Evolutionary conservation across 2,797 vertebrate species (phyloP).

Genomic region (Sphaeramia orbicularis): DNA sequence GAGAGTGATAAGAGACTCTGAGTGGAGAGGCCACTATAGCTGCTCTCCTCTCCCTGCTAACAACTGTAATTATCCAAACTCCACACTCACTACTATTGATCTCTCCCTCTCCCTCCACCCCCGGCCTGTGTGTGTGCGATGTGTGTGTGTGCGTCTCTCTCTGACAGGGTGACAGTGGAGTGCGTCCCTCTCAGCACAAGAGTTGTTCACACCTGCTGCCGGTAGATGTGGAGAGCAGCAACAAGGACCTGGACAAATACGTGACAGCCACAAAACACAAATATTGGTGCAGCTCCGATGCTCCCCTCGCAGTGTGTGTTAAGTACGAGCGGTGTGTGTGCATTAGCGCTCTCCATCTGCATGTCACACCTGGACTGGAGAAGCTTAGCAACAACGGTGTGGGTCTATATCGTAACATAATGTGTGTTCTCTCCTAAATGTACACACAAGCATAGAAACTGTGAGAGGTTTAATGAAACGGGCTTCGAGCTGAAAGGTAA

Average conservation of each 20-base stretch:
- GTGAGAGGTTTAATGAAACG: no score
- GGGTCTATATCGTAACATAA: no score
- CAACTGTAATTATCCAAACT: constrained; percentile 97
- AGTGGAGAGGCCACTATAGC: constrained; percentile 89
- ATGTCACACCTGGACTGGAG: constrained; percentile 62
- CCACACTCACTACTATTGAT: constrained; percentile 96
- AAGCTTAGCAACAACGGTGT: constrained; percentile 15
- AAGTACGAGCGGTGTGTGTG: constrained; percentile 14
- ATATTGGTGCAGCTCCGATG: constrained; percentile 82
- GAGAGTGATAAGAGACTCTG: constrained; percentile 90
- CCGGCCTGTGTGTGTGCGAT: constrained; percentile 13
- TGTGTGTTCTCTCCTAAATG: no score
- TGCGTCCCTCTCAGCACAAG: constrained; percentile 91
- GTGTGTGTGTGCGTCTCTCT: constrained; percentile 32
- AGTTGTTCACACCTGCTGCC: constrained; percentile 91
- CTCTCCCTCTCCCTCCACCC: constrained; percentile 81
- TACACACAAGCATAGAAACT: no score
- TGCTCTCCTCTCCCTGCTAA: constrained; percentile 85
- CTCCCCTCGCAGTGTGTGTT: constrained; percentile 41
- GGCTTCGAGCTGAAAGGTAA: no score
- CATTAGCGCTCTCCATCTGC: constrained; percentile 4
- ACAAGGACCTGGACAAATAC: constrained; percentile 84
- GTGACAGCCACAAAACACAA: constrained; percentile 81
- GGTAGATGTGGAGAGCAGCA: constrained; percentile 86
- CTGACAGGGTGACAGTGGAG: constrained; percentile 63